Evolutionary conservation across 2,113 vertebrate species (phyloP), one percentile per base, ranked within the genome.

Genomic region (Ancistrus triradiatus): DNA sequence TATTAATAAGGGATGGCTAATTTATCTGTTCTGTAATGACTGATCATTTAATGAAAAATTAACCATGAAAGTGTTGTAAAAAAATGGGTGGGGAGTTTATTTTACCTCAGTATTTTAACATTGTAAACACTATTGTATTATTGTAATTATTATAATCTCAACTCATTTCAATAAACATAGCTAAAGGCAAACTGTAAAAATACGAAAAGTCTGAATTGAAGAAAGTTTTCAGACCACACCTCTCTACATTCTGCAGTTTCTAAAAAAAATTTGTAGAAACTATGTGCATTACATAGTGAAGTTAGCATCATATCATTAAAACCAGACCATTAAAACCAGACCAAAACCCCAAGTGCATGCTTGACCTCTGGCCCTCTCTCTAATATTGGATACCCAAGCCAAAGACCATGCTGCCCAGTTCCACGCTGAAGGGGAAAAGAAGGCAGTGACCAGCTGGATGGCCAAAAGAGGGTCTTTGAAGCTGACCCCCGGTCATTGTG

Each of bases 391-490:
- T 46, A 51, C 65, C 58, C 48, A 40, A 56, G 44, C 52, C 53
- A 72, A 68, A 78, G 71, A 77, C 66, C 80, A 78, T 69, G 77
- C 69, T 76, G 69, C 73, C 77, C 74, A 64, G 75, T 69, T 69
- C 65, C 72, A 78, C 79, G 69, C 70, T 67, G 53, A 15, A 58
- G 68, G 68, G 70, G 42, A 64, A 61, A 44, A 22, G 57, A 69
- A 72, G 73, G 56, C 43, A 69, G 68, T 53, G 72, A 59, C 70
- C 72, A 61, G 78, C 53, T 37, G 33, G 31, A 15, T 42, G 53
- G 43, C 58, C 58, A 47, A 60, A 46, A 63, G 79, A 78, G 70
- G 78, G 76, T 72, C 80, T 88, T 86, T 87, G 85, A 88, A 84
- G 82, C 61, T 71, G 77, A 85, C 80, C 83, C 75, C 72, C 42